Evolutionary conservation across 2,113 vertebrate species (phyloP).

Genomic region (Lathamus discolor): DNA sequence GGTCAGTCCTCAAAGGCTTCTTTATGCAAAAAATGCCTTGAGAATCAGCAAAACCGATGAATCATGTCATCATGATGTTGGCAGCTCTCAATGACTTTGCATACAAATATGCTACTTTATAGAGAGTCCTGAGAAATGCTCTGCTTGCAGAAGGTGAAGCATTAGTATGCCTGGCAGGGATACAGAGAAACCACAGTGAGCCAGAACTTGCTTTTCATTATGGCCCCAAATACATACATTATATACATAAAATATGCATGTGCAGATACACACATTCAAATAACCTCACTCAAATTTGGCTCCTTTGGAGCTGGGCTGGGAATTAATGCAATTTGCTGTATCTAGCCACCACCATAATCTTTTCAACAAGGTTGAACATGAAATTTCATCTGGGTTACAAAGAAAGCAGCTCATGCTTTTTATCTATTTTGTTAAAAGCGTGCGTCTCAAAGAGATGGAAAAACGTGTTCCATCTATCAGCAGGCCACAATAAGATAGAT

Average conservation of each 20-base stretch:
- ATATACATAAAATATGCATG: not conserved
- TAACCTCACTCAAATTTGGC: not conserved
- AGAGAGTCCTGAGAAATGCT: slow-evolving; percentile 63
- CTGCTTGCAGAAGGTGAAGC: slow-evolving; percentile 38
- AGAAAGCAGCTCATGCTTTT: not conserved
- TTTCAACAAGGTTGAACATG: not conserved
- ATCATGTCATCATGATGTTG: slow-evolving; percentile 70
- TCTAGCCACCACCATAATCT: not conserved
- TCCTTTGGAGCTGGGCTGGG: not conserved
- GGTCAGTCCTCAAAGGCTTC: slow-evolving; percentile 66
- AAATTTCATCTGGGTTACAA: not conserved
- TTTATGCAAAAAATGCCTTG: slow-evolving; percentile 72
- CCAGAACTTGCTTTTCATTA: not conserved
- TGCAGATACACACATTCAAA: not conserved
- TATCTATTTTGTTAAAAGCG: not conserved
- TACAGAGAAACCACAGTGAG: slow-evolving; percentile 29
- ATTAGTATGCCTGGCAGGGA: slow-evolving; percentile 70
- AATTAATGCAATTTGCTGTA: not conserved
- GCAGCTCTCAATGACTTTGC: slow-evolving; percentile 68
- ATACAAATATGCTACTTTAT: slow-evolving; percentile 69
- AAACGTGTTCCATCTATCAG: not conserved
- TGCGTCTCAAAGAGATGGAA: not conserved
- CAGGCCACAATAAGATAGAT: not conserved
- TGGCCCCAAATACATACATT: not conserved
- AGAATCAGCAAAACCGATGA: slow-evolving; percentile 70